These are phyloP conservation scores for Pantherophis alleghaniensis DNA, from an alignment of 2,797 vertebrate genomes.

Conservation along the genomic window DNA sequence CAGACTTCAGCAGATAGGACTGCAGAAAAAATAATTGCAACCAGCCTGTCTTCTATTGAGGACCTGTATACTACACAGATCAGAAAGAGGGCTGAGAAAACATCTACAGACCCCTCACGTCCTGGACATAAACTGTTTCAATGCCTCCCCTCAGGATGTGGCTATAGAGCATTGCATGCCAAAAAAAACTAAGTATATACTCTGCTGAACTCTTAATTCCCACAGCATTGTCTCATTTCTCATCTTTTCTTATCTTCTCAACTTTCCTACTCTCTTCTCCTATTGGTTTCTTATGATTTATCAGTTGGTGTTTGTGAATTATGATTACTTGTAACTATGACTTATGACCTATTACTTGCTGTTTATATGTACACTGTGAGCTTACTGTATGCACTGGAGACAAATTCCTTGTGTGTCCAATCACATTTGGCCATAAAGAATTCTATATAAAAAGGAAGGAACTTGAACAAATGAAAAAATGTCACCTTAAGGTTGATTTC, in stretches of 20 bases:
- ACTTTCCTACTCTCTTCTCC: background rate
- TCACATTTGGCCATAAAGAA: background rate
- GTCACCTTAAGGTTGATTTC: background rate
- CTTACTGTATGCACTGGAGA: background rate
- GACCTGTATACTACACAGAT: background rate
- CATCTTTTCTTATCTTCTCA: background rate
- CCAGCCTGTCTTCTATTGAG: background rate
- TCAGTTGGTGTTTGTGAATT: background rate
- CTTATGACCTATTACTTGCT: background rate
- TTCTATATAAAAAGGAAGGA: background rate
- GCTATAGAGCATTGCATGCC: background rate
- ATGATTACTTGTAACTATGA: background rate
- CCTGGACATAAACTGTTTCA: background rate
- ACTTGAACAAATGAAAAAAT: accelerated
- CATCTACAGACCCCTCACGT: background rate
- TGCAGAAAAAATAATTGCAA: background rate
- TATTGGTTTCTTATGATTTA: background rate
- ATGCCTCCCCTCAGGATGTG: background rate
- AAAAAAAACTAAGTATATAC: background rate
- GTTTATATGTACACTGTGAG: background rate
- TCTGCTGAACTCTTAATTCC: background rate
- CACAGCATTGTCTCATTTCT: background rate
- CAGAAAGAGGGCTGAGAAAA: background rate
- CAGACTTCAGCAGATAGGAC: background rate
- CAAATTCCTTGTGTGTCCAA: background rate